Conservation (phyloP, 2,113 vertebrate genomes). For the Paradoxurus hermaphroditus region DNA sequence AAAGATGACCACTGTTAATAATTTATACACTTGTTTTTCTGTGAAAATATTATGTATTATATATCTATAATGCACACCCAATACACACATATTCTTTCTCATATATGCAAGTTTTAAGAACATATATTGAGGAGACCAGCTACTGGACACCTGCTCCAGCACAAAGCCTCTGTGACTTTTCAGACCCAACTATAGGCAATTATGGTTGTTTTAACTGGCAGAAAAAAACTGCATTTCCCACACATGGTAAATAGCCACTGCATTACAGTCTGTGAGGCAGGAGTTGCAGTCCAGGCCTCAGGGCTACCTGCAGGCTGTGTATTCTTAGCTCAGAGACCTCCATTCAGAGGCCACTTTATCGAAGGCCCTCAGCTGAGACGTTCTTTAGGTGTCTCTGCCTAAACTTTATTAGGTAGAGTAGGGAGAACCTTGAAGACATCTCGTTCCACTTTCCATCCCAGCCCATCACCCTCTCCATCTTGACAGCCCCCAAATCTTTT, state of each 20-base stretch:
- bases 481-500: neutral
- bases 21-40: neutral
- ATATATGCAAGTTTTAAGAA: neutral
- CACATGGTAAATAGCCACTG: accelerated
- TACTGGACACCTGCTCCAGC: neutral
- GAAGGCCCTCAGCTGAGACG: neutral
- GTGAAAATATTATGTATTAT: neutral
- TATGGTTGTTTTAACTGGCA: neutral
- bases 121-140: neutral
- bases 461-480: neutral
- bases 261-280: neutral
- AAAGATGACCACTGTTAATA: neutral
- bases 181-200: neutral
- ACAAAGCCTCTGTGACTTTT: neutral
- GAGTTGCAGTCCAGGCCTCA: neutral
- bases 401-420: neutral
- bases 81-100: neutral
- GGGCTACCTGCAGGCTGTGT: neutral
- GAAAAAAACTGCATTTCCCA: accelerated
- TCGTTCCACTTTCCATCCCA: neutral
- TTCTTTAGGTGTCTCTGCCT: neutral
- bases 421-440: too few relatives aligned
- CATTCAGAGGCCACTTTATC: neutral
- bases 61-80: too few relatives aligned
- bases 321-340: neutral